Base-by-base conservation (phyloP, 1,140 invertebrate genomes). In the Macrosteles quadrilineatus region DNA sequence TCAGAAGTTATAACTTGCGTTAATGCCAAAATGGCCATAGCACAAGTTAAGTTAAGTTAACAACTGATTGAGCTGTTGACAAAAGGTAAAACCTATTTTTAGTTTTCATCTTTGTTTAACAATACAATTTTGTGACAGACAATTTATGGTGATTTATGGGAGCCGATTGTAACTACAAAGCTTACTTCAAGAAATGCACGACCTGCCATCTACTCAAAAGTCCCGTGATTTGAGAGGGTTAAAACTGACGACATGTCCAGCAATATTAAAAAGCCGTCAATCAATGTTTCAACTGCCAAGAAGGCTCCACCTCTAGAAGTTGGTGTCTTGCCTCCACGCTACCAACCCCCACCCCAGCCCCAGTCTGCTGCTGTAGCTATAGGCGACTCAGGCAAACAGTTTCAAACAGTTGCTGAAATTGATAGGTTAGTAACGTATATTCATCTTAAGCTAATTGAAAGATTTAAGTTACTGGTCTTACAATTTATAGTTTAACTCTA, bases 261-360 rank as follows among this genome's bases (percentile, higher is more conserved):
- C 67, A 68, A 68, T 59, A 68, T 68, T 29, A 70, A 70, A 30
- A 70, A 70, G 36, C 59, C 69, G 62, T 64, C 40, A 70, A 12
- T 50, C 19, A 65, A 27, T 43, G 55, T 62, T 1, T n/a, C 19
- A 23, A 45, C 32, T 45, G 63, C 67, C 59, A 65, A 63, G 27
- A 64, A 62, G 47, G 59, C 59, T 21, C 59, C 27, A 11, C 57
- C 32, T 23, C 17, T 53, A 32, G 30, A 70, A 14, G 30, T 40
- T 17, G 62, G 57, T 27, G 59, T 65, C 17, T 32, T 65, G 36
- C 50, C 47, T 21, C 69, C 69, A 23, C 69, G 69, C 17, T 70
- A 70, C 30, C 69, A 70, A 36, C 59, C 69, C 11, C 69, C 69
- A 27, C 69, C 69, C 2, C 69, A 63, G 25, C 59, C 62, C 25